Evolutionary conservation across 35 echinoderm and acorn worm genomes (phyloP).

Genomic region (Eucidaris tribuloides): DNA sequence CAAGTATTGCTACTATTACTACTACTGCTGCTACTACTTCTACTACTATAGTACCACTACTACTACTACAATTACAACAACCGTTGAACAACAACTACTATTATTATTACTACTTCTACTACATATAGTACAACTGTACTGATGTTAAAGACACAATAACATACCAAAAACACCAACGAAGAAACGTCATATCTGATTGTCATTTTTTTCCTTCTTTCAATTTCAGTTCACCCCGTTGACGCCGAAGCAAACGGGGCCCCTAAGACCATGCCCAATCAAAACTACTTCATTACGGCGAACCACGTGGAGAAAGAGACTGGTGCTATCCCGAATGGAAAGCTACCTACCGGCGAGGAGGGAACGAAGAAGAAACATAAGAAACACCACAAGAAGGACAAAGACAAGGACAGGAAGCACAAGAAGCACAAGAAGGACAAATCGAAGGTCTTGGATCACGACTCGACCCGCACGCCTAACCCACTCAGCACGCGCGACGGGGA

Average conservation of each 20-base stretch:
- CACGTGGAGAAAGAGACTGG: constrained; percentile 22
- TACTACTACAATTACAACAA: too few relatives aligned
- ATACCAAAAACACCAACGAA: too few relatives aligned
- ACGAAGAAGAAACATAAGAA: constrained; percentile 29
- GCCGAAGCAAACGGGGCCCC: constrained; percentile 23
- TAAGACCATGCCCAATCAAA: constrained; percentile 34
- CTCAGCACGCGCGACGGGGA: constrained; percentile 35
- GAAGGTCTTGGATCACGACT: constrained; percentile 66
- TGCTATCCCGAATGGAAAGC: constrained; percentile 40
- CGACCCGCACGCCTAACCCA: not conserved
- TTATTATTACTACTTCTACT: too few relatives aligned
- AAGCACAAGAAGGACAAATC: constrained; percentile 49
- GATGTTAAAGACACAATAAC: too few relatives aligned
- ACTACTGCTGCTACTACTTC: too few relatives aligned
- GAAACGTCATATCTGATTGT: not conserved
- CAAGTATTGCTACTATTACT: too few relatives aligned
- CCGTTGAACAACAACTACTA: too few relatives aligned
- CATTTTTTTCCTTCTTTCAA: not conserved
- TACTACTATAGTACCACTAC: too few relatives aligned
- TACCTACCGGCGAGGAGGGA: not conserved
- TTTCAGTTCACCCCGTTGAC: constrained; percentile 30
- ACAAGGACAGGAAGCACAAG: not conserved
- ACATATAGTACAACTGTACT: too few relatives aligned
- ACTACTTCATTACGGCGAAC: constrained; percentile 59
- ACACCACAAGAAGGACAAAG: constrained; percentile 10